phyloP scores from a whole-genome alignment of 1,140 invertebrate species.

The Pteromalus puparum region DNA sequence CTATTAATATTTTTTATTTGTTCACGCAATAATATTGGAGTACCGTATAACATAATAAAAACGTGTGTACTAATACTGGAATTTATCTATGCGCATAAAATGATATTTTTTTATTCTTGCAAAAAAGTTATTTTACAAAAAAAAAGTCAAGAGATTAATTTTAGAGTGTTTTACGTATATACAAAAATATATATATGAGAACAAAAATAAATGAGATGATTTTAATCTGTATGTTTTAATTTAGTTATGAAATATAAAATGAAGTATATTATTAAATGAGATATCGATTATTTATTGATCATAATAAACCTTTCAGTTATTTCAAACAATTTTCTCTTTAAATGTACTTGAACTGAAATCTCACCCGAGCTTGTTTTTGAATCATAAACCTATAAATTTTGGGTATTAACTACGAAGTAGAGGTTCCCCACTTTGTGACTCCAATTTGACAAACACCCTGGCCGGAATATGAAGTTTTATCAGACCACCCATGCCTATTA shows the following conservation, averaged over 20 bases:
- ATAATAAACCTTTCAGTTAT: not conserved
- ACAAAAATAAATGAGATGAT: constrained; percentile 31
- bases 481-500: too few relatives aligned
- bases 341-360: too few relatives aligned
- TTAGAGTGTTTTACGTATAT: constrained; percentile 12
- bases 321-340: not conserved
- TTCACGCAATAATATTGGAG: not conserved
- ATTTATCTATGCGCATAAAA: not conserved
- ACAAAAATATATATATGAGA: not conserved
- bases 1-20: constrained; percentile 40
- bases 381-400: too few relatives aligned
- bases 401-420: too few relatives aligned
- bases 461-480: too few relatives aligned
- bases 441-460: too few relatives aligned
- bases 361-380: too few relatives aligned
- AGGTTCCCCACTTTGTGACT: too few relatives aligned
- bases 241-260: constrained; percentile 18
- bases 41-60: constrained; percentile 1
- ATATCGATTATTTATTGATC: not conserved
- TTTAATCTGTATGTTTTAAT: constrained; percentile 41
- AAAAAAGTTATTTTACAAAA: not conserved
- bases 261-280: constrained; percentile 24
- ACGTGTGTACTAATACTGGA: not conserved
- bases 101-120: constrained; percentile 10
- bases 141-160: not conserved